A percentile compares a stretch with the other conserved stretches of the same genome.
These are phyloP conservation scores for Bombus confusus DNA, from an alignment of 1,140 invertebrate species.

Conservation along the genomic window DNA sequence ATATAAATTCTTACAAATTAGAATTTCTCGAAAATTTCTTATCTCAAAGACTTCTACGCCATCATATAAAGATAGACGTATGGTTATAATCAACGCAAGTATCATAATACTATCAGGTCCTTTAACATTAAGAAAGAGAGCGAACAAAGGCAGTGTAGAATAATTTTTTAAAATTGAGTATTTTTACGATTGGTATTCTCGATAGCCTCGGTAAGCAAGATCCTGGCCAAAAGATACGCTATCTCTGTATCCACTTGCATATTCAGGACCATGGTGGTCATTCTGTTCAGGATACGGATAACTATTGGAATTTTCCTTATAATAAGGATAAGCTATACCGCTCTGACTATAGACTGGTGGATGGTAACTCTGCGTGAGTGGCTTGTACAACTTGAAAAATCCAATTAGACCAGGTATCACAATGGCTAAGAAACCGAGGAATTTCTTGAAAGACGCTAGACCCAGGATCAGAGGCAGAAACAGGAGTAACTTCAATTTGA, in stretches of 20 bases:
- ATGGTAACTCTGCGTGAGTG: constrained; percentile 79
- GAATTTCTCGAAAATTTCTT: background rate
- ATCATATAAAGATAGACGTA: background rate
- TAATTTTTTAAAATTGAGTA: background rate
- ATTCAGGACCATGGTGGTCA: constrained; percentile 65
- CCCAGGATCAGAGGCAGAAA: constrained; percentile 92
- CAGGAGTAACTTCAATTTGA: constrained; percentile 91
- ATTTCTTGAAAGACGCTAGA: constrained; percentile 91
- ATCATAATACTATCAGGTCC: background rate
- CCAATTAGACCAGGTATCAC: constrained; percentile 89
- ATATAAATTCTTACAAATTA: background rate
- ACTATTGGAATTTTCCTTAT: constrained; percentile 78
- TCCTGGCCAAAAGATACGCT: constrained; percentile 85
- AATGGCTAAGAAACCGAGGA: constrained; percentile 89
- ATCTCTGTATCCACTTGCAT: constrained; percentile 77
- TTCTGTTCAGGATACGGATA: constrained; percentile 54
- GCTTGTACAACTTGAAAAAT: constrained; percentile 90
- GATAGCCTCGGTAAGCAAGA: constrained; percentile 88
- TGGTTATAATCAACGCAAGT: background rate
- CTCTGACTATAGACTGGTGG: constrained; percentile 82
- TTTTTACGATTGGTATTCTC: constrained; percentile 76
- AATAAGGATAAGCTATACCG: constrained; percentile 82
- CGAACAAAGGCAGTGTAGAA: too few species aligned
- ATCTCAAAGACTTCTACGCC: background rate
- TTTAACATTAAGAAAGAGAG: background rate